Evolutionary conservation across 1,140 invertebrate genomes (phyloP).

Genomic region (Drosophila varians): DNA sequence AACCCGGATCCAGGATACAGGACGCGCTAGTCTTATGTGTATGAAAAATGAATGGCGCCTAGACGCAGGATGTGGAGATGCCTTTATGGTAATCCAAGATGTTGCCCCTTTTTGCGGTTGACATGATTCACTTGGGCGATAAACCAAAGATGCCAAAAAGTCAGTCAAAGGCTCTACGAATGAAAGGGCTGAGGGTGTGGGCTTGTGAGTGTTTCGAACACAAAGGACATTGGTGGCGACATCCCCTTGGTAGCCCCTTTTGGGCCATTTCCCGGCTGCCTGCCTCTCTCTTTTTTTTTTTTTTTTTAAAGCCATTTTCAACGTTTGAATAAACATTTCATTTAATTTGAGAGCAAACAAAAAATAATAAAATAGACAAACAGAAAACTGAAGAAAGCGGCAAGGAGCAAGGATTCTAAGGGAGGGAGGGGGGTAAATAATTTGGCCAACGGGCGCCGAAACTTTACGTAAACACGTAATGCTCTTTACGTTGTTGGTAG

Average conservation of each 20-base stretch:
- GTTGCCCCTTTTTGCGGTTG: slow-evolving; percentile 70
- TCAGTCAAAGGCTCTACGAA: slow-evolving; percentile 54
- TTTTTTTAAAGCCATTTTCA: slow-evolving; percentile 69
- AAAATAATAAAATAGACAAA: slow-evolving; percentile 75
- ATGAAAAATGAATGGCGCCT: slow-evolving; percentile 79
- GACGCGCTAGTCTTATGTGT: slow-evolving; percentile 38
- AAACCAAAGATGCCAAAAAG: slow-evolving; percentile 75
- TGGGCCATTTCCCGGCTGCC: slow-evolving; percentile 41
- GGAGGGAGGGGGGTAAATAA: slow-evolving; percentile 56
- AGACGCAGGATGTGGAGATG: slow-evolving; percentile 43
- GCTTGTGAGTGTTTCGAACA: slow-evolving; percentile 21
- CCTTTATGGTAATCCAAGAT: slow-evolving; percentile 81
- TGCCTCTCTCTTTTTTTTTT: too few relatives aligned
- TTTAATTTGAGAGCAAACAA: slow-evolving; percentile 76
- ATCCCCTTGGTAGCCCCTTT: slow-evolving; percentile 66
- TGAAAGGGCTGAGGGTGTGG: slow-evolving; percentile 1
- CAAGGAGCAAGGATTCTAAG: neutral
- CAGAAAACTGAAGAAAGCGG: slow-evolving; percentile 13
- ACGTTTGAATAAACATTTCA: slow-evolving; percentile 81
- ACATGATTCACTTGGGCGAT: slow-evolving; percentile 79
- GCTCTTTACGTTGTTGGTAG: slow-evolving; percentile 40
- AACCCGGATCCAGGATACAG: slow-evolving; percentile 13
- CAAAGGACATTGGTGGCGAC: slow-evolving; percentile 64
- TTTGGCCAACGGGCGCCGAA: slow-evolving; percentile 65
- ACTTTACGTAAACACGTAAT: slow-evolving; percentile 74